A percentile compares a stretch with the other conserved stretches of the same genome.
Evolutionary conservation across 2,797 vertebrate genomes (phyloP).

Genomic region (Potorous gilbertii): DNA sequence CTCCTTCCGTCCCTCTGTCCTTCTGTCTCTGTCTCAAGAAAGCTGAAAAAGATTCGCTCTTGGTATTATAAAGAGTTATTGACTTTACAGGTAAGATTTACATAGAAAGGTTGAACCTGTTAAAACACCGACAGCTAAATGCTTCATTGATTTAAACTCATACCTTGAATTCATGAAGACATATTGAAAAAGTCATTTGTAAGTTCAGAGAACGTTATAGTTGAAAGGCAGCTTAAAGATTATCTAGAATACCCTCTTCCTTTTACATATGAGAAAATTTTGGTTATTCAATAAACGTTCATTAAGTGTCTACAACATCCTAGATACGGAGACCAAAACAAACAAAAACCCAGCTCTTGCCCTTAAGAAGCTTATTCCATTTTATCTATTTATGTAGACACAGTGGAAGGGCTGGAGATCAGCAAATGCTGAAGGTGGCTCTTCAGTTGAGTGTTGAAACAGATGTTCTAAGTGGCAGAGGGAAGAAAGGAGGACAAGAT

Average conservation of each 20-base stretch:
- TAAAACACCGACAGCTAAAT: not conserved
- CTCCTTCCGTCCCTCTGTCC: not conserved
- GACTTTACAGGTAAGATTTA: not conserved
- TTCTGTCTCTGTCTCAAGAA: not conserved
- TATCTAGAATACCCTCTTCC: not conserved
- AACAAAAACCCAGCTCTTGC: not conserved
- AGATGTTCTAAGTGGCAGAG: not conserved
- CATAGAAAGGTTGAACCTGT: not conserved
- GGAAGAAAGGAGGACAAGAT: not conserved
- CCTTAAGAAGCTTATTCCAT: not conserved
- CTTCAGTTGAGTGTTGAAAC: not conserved
- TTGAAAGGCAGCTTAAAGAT: not conserved
- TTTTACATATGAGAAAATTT: not conserved
- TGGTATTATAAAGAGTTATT: not conserved
- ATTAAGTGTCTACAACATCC: not conserved
- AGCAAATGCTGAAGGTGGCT: not conserved
- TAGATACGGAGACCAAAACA: not conserved
- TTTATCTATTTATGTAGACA: not conserved
- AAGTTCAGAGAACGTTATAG: not conserved
- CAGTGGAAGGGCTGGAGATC: not conserved
- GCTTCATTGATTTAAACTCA: not conserved
- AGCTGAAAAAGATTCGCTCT: not conserved
- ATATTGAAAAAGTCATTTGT: not conserved
- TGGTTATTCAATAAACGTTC: not conserved
- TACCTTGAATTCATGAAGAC: not conserved